Percentiles rank a stretch among this genome's conserved stretches.
These are phyloP conservation scores for Drosophila emarginata DNA, from an alignment of 2,888 invertebrate species.

Conservation along the genomic window DNA sequence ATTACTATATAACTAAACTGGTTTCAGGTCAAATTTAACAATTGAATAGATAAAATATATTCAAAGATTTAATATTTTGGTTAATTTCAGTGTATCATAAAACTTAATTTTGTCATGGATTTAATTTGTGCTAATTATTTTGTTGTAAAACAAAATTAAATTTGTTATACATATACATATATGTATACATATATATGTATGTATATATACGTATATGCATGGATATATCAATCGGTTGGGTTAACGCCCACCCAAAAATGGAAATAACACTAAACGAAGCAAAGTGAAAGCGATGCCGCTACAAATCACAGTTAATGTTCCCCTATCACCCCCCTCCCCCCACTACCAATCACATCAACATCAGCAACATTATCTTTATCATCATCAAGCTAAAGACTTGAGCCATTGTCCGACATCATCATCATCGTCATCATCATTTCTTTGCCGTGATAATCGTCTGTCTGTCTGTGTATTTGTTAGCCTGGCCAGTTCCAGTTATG, in stretches of 20 bases:
- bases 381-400: constrained; percentile 2
- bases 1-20: no score
- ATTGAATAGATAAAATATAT: no score
- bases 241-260: constrained; percentile 12
- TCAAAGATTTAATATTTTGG: no score
- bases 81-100: no score
- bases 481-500: constrained; percentile 1
- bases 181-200: background rate
- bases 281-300: constrained; percentile 70
- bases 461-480: background rate
- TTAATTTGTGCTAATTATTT: no score
- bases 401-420: constrained; percentile 33
- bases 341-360: constrained; percentile 11
- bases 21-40: no score
- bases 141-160: no score
- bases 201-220: no score
- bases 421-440: background rate
- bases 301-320: constrained; percentile 63
- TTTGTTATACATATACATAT: no score
- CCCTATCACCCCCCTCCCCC: background rate
- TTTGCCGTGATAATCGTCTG: background rate
- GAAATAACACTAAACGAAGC: constrained; percentile 16
- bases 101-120: no score
- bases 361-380: constrained; percentile 3
- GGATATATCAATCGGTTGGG: background rate